Evolutionary conservation across 2,888 invertebrate genomes (phyloP), one percentile per base, ranked within the genome.

Genomic region (Meandrusa payeni): DNA sequence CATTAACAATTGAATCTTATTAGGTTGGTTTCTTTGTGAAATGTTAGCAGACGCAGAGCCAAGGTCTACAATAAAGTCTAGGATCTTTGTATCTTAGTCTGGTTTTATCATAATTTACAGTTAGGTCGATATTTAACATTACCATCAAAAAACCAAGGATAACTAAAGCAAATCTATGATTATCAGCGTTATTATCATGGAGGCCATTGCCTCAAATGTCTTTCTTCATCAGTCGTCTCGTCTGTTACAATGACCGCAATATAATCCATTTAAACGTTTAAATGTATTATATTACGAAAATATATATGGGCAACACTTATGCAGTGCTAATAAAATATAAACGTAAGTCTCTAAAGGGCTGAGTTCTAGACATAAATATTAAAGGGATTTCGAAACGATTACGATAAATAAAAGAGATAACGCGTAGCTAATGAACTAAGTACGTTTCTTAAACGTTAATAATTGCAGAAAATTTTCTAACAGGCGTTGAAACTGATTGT

Each of bases 381-480:
- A 22, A 22, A 33, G 32, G 31, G 26, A 38, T 38, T 38, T 44
- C 27, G 22, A 27, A 43, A 44, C 27, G 9, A 22, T 33, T 11
- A 10, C 10, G 26, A 44, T 38, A 19, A 12, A 37, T 37, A 43
- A 32, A 38, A 27, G 15, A 22, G 39, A 33, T 44, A 44, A 44
- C 15, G 27, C 22, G 22, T 33, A 22, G 33, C 27, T 39, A 44
- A 39, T 33, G 45, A 10, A 54, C 57, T 57, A 53, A 56, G 53
- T 42, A 44, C 47, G 28, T 46, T 41, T 41, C 34, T 42, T 45
- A 42, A 43, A 48, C 32, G 32, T n/a, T 4, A 24, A 4, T 20
- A 10, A 20, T 38, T 38, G 33, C 27, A 10, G 32, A 17, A 27
- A 38, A 44, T 33, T 26, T 13, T 38, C 38, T 3, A 17, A 24